Base-by-base conservation (phyloP, 2,797 vertebrate genomes). In the Ispidina picta region DNA sequence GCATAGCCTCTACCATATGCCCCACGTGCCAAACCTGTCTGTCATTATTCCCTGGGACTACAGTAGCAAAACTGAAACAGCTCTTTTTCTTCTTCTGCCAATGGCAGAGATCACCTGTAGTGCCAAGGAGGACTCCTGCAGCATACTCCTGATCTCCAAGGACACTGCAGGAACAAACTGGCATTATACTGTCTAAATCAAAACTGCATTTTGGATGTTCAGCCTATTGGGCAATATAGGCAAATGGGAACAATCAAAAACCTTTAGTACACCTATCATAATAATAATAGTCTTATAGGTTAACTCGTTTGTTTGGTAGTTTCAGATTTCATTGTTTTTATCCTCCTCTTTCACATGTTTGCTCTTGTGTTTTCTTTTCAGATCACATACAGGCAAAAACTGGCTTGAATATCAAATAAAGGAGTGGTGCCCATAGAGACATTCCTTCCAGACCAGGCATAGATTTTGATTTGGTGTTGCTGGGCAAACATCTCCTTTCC, bases 281-380 rank as follows among this genome's bases (percentile, higher is more conserved):
- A 9, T 10, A 51, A 10, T 39, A 51, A 35, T 31, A 43, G 33
- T n/a, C 28, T 79, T 84, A 69, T 37, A 41, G 33, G 51, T 86
- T 80, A 86, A 86, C 10, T 65, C 31, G 13, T 21, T 80, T 71
- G 48, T 65, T 88, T 84, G 62, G 39, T 33, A 49, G 31, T n/a
- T 28, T 35, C 44, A 80, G 77, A 17, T 29, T 84, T 81, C 49
- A 52, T 59, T 75, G 74, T 65, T 90, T 93, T 93, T 82, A 71
- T 84, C 33, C 69, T 94, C 77, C 68, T 75, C 91, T 91, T 93
- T 93, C 83, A 87, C 62, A 18, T 43, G 41, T 89, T 86, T 96
- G 73, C 88, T 94, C 87, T 95, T 91, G 74, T 73, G 84, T 88
- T 90, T 95, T 81, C 60, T 88, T 92, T 96, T 90, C 75, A 95